These are phyloP conservation scores for Caenorhabditis imperialis DNA, from an alignment of 2,888 invertebrate species.

Conservation along the genomic window DNA sequence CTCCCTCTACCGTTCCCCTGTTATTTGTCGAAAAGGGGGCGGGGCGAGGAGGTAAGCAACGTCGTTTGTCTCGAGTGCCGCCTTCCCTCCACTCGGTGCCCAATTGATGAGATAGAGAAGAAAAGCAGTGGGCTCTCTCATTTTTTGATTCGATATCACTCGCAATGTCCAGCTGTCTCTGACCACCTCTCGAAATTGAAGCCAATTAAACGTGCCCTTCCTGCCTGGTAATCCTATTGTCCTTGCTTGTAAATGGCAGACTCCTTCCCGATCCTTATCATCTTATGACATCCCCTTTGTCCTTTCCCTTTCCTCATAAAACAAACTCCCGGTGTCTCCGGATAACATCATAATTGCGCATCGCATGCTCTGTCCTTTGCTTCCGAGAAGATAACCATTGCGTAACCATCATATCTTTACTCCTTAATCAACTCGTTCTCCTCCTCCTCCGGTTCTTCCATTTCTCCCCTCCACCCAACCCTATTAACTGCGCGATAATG, in stretches of 20 bases:
- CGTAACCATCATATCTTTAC: slow-evolving; percentile 35
- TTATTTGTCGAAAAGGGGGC: slow-evolving; percentile 52
- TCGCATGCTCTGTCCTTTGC: slow-evolving; percentile 22
- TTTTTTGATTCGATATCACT: slow-evolving; percentile 49
- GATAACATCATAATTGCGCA: slow-evolving; percentile 48
- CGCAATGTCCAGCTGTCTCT: slow-evolving; percentile 29
- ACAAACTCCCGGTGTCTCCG: slow-evolving; percentile 8
- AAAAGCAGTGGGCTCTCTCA: slow-evolving; percentile 15
- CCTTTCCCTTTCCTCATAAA: slow-evolving; percentile 5
- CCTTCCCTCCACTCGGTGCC: slow-evolving; percentile 33
- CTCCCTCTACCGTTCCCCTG: slow-evolving; percentile 23
- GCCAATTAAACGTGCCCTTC: slow-evolving; percentile 10
- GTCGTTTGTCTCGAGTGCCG: slow-evolving; percentile 9
- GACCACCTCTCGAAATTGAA: slow-evolving; percentile 2
- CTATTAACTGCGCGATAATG: slow-evolving; percentile 51
- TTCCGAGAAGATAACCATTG: slow-evolving; percentile 30
- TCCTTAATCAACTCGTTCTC: slow-evolving; percentile 28
- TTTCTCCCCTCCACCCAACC: slow-evolving; percentile 15
- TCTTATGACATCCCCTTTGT: slow-evolving; percentile 6
- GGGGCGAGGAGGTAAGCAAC: slow-evolving; percentile 10
- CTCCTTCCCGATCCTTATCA: slow-evolving; percentile 29
- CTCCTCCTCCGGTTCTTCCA: slow-evolving; percentile 7
- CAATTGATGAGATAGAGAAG: slow-evolving; percentile 42
- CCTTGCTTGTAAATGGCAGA: neutral
- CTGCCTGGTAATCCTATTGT: slow-evolving; percentile 34